These are phyloP conservation scores for Eupithecia pulchellata DNA, from an alignment of 2,888 invertebrate genomes.

Conservation along the genomic window DNA sequence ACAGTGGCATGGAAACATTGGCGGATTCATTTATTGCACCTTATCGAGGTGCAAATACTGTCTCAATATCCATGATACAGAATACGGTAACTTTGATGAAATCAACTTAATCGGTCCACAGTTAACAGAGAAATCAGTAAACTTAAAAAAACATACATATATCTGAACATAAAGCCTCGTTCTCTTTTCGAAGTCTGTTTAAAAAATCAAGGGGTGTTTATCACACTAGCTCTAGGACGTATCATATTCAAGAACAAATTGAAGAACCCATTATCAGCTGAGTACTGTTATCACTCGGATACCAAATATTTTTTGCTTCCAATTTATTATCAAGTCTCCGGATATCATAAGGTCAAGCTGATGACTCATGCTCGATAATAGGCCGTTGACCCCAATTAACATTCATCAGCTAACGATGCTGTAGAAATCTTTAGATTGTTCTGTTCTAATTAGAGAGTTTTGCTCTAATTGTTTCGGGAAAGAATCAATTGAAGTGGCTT, in stretches of 20 bases:
- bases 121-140: background rate
- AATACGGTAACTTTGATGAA: too few species aligned
- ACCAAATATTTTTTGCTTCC: background rate
- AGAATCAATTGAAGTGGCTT: background rate
- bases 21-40: background rate
- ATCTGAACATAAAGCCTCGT: background rate
- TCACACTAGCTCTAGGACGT: background rate
- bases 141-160: background rate
- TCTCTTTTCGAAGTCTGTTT: background rate
- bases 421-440: slow-evolving; percentile 9
- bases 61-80: background rate
- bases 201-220: background rate
- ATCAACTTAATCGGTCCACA: background rate
- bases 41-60: background rate
- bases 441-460: background rate
- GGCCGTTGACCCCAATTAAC: slow-evolving; percentile 53
- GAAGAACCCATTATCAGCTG: background rate
- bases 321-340: background rate
- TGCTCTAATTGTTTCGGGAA: background rate
- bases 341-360: slow-evolving; percentile 35
- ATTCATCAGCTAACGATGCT: slow-evolving; percentile 35
- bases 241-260: background rate
- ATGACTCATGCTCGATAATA: slow-evolving; percentile 47
- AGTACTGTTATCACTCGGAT: background rate
- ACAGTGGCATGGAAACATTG: background rate